These are phyloP conservation scores for Acanthopleura granulata DNA, from an alignment of 2,888 invertebrate genomes.

Conservation along the genomic window DNA sequence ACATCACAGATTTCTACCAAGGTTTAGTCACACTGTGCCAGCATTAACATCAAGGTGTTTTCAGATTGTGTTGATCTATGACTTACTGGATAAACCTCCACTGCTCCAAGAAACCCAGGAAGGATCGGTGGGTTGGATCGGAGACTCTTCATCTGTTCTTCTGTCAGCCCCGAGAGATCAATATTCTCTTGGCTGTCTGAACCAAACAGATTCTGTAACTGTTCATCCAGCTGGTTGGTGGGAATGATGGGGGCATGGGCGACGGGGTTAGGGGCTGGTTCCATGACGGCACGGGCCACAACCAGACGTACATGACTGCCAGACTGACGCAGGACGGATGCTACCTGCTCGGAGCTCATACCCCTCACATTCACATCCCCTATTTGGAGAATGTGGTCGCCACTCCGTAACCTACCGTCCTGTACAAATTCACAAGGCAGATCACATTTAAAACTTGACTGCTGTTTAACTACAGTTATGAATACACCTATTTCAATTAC, in stretches of 20 bases:
- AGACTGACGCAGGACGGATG: conserved; percentile 93
- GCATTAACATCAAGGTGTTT: no score
- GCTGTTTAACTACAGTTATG: no score
- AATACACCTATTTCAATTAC: no score
- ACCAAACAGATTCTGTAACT: conserved; percentile 73
- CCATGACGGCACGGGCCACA: conserved; percentile 80
- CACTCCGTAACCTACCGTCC: conserved; percentile 95
- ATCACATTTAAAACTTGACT: no score
- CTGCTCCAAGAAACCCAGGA: conserved; percentile 29
- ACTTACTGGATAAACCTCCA: conserved; percentile 54
- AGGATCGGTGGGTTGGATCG: neutral
- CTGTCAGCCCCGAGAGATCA: conserved; percentile 7
- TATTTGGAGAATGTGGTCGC: conserved; percentile 95
- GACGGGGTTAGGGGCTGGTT: conserved; percentile 46
- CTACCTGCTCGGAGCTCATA: conserved; percentile 95
- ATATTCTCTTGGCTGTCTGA: conserved; percentile 15
- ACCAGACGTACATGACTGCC: conserved; percentile 95
- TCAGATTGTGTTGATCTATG: neutral
- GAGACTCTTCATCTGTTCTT: conserved; percentile 6
- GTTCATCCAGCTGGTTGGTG: conserved; percentile 88
- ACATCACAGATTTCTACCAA: no score
- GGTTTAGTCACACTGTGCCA: no score
- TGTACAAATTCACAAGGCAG: conserved; percentile 68
- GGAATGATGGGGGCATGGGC: conserved; percentile 89
- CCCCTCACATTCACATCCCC: conserved; percentile 92